Evolutionary conservation across 2,888 invertebrate genomes (phyloP), one percentile per base, ranked within the genome.

Genomic region (Listrodromus nycthemerus): DNA sequence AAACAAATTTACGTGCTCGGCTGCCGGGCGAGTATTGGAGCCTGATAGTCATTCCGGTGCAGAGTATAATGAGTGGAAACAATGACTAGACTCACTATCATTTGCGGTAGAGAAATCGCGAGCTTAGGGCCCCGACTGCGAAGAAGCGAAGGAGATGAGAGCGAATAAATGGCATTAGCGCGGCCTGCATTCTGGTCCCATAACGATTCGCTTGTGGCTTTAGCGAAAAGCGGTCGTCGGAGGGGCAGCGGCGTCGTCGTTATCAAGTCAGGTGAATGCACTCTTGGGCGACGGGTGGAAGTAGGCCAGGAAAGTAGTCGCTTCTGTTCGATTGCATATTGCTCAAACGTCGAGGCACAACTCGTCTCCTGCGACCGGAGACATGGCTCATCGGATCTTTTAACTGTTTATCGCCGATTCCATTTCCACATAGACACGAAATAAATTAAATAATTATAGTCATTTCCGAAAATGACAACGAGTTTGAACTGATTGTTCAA

Each of bases 251-350:
- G 45, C 58, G 69, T 76, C 69, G 77, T 65, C 63, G 83, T 87
- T 87, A 87, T 89, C 86, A 83, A 76, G 79, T 78, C 84, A 87
- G 89, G 89, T 88, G 88, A 90, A 90, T 85, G 89, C 86, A 88
- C 86, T 85, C 86, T 67, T 82, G 79, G 79, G 85, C 41, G 82
- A 82, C 84, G 84, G 82, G 63, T 52, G 67, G 71, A 89, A 87
- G 85, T 90, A 80, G 89, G 89, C 85, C 90, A 88, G 80, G 87
- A 88, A 89, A 90, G 89, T 88, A 84, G 88, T 80, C 27, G 75
- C 79, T 73, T 87, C 85, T 69, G 80, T 80, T 80, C 83, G 83
- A 84, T 87, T 84, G 78, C 77, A 76, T 84, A 83, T 82, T 82
- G 79, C 45, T 41, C 65, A 55, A 33, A 19, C 69, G 73, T 55